Conservation (phyloP, 2,797 vertebrate genomes). For the Atherinosoma microstoma region DNA sequence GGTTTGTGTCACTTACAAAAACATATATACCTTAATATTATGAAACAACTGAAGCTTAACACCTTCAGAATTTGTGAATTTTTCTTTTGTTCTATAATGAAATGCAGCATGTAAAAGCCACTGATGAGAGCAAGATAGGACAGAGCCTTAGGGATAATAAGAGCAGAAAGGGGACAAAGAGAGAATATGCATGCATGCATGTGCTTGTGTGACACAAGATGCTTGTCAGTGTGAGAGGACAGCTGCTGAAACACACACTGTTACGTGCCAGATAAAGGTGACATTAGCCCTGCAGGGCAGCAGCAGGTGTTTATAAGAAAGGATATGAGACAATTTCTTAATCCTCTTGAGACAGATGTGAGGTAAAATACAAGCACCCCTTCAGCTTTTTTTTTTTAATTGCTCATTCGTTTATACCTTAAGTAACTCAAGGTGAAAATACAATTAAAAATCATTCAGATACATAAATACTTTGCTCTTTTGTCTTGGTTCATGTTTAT, state of each 20-base stretch:
- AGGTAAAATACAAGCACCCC: slow-evolving; percentile 4
- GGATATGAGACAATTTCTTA: slow-evolving; percentile 48
- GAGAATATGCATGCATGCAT: slow-evolving; percentile 14
- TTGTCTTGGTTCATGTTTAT: not conserved
- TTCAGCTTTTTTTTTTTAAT: not conserved
- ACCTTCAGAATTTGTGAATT: slow-evolving; percentile 12
- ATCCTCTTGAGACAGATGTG: slow-evolving; percentile 47
- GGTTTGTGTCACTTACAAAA: not conserved
- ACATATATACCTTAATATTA: not conserved
- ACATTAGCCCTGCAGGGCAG: slow-evolving; percentile 63
- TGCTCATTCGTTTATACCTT: slow-evolving; percentile 8
- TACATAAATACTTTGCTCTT: not conserved
- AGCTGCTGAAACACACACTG: slow-evolving; percentile 62
- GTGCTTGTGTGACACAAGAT: slow-evolving; percentile 42
- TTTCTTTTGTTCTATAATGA: not conserved
- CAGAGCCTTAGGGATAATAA: slow-evolving; percentile 41
- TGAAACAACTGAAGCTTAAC: slow-evolving; percentile 5
- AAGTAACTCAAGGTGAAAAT: not conserved
- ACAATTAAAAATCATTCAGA: not conserved
- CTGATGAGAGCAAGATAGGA: slow-evolving; percentile 30
- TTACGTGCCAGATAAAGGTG: slow-evolving; percentile 69
- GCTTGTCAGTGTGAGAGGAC: slow-evolving; percentile 57
- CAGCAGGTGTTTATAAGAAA: slow-evolving; percentile 55
- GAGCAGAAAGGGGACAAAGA: slow-evolving; percentile 25
- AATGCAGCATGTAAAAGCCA: slow-evolving; percentile 21